Evolutionary conservation across 2,113 vertebrate genomes (phyloP).

Genomic region (Anolis carolinensis): DNA sequence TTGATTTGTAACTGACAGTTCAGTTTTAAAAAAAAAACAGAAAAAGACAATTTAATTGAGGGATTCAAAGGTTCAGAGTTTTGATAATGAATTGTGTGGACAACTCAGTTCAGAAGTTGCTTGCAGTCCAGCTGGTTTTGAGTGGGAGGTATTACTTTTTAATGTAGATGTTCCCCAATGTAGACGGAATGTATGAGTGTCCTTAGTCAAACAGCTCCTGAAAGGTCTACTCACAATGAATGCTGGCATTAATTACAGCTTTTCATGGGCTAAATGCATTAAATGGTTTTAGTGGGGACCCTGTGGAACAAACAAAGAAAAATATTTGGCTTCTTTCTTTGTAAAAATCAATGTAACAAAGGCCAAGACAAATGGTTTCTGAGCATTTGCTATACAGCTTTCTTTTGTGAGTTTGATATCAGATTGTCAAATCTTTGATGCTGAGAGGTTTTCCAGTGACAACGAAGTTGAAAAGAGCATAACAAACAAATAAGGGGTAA

Average conservation of each 20-base stretch:
- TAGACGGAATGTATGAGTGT: neutral
- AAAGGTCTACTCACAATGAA: neutral
- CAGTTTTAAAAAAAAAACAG: neutral
- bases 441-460: neutral
- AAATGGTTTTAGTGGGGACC: neutral
- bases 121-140: neutral
- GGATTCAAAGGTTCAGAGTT: neutral
- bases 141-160: neutral
- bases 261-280: neutral
- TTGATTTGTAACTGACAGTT: neutral
- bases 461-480: neutral
- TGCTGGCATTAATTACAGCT: constrained; percentile 1
- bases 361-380: neutral
- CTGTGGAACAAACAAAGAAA: neutral
- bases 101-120: fast-evolving
- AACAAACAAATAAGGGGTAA: neutral
- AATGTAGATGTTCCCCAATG: neutral
- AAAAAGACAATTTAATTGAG: neutral
- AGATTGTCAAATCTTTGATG: neutral
- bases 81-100: neutral
- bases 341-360: neutral
- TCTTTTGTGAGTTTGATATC: neutral
- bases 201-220: neutral
- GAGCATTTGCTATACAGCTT: neutral
- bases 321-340: neutral